Conservation (phyloP, 2,113 vertebrate species). For the Hassar affinis region DNA sequence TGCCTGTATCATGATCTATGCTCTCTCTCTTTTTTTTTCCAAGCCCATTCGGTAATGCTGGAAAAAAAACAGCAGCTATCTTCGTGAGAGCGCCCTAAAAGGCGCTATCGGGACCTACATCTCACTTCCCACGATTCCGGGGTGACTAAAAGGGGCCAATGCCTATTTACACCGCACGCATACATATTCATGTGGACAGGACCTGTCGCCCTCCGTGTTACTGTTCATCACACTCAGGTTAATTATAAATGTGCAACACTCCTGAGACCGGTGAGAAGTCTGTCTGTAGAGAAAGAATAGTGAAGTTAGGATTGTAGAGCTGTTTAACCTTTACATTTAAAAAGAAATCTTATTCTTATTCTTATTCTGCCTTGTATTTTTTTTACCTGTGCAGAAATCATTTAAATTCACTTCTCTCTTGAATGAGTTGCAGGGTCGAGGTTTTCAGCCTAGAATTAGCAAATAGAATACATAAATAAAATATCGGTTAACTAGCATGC, state of each 20-base stretch:
- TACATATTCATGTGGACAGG: constrained; percentile 66
- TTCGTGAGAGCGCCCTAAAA: constrained; percentile 48
- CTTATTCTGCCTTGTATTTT: no score
- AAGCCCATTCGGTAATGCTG: constrained; percentile 38
- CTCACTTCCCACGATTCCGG: constrained; percentile 67
- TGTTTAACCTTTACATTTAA: neutral
- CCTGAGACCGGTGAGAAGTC: constrained; percentile 30
- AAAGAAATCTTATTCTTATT: no score
- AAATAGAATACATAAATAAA: neutral
- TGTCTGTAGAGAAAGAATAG: neutral
- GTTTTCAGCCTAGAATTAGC: neutral
- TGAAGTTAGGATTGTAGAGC: neutral
- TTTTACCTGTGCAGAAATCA: neutral
- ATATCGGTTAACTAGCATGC: neutral
- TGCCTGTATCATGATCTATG: constrained; percentile 30
- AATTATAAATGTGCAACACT: constrained; percentile 49
- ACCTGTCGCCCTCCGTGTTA: constrained; percentile 37
- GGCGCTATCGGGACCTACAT: constrained; percentile 58
- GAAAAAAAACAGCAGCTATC: constrained; percentile 45
- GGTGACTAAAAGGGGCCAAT: constrained; percentile 52
- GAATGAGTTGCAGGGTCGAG: neutral
- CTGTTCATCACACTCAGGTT: constrained; percentile 51
- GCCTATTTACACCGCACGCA: constrained; percentile 57
- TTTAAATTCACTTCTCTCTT: neutral
- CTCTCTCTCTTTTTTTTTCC: constrained; percentile 36